A percentile compares a stretch with the other conserved stretches of the same genome.
Conservation (phyloP, 2,888 invertebrate species). For the Heliconius charithonia region DNA sequence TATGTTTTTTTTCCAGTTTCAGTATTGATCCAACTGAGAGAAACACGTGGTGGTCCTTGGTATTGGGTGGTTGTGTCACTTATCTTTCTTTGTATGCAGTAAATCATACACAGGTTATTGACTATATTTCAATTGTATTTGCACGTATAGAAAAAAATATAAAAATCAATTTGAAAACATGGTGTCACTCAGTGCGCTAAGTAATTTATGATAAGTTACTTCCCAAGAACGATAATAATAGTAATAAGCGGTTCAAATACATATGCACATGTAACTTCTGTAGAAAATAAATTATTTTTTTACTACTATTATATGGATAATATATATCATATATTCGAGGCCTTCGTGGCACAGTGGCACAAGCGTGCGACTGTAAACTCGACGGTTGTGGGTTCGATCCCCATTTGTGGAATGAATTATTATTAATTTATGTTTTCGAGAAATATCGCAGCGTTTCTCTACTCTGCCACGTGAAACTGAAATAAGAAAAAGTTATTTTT, state of each 20-base stretch:
- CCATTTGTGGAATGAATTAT: too few relatives aligned
- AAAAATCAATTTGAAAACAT: background rate
- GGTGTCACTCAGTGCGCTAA: background rate
- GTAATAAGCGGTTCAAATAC: background rate
- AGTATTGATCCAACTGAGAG: conserved; percentile 91
- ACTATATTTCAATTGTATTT: background rate
- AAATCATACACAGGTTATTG: conserved; percentile 89
- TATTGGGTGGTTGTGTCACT: conserved; percentile 91
- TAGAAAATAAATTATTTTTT: background rate
- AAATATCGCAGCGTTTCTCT: too few relatives aligned
- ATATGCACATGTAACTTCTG: too few relatives aligned
- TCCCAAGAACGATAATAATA: background rate
- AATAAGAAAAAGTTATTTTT: background rate
- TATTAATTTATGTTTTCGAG: too few relatives aligned
- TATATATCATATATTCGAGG: background rate
- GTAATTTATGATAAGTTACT: background rate
- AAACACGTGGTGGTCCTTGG: conserved; percentile 92
- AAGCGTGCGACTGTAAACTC: too few relatives aligned
- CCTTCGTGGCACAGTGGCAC: too few relatives aligned
- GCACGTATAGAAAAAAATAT: background rate
- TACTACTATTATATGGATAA: background rate
- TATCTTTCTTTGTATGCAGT: conserved; percentile 93
- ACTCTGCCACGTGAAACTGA: too few relatives aligned
- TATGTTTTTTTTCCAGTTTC: conserved; percentile 79
- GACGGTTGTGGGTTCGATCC: too few relatives aligned